A percentile compares a stretch with the other conserved stretches of the same genome.
phyloP scores from a whole-genome alignment of 2,113 vertebrate genomes.

The Odocoileus virginianus region DNA sequence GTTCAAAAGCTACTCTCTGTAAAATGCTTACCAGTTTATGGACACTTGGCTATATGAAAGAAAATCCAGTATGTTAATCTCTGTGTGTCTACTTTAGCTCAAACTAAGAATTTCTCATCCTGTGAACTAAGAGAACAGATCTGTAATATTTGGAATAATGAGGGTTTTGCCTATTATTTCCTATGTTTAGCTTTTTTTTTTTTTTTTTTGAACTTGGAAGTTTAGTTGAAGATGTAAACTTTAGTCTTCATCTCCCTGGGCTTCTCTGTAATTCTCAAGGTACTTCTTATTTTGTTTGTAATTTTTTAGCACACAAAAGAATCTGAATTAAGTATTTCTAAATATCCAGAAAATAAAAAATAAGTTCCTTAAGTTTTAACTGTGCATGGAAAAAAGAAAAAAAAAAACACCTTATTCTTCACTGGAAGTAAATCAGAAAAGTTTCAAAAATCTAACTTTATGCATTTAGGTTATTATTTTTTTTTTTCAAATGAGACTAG shows the following conservation, averaged over 20 bases:
- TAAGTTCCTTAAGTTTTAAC: no score
- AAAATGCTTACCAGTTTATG: background rate
- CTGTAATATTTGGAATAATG: background rate
- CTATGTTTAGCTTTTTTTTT: no score
- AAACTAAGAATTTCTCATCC: background rate
- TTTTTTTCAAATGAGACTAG: no score
- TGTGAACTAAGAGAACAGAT: background rate
- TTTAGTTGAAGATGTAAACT: background rate
- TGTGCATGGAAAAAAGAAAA: background rate
- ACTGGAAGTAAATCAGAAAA: background rate
- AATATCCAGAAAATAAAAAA: background rate
- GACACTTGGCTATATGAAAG: background rate
- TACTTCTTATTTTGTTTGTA: background rate
- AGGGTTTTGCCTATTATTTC: background rate
- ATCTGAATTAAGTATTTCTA: background rate
- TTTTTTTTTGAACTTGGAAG: background rate
- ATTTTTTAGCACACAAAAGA: background rate
- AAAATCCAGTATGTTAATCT: background rate
- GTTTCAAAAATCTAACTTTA: no score
- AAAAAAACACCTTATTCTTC: background rate
- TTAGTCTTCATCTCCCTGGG: background rate
- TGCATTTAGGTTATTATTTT: no score
- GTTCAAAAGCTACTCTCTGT: background rate
- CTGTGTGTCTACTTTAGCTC: background rate
- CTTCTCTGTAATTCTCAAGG: background rate